Base-by-base conservation (phyloP, 1,140 invertebrate genomes). In the Danaus melanippus region DNA sequence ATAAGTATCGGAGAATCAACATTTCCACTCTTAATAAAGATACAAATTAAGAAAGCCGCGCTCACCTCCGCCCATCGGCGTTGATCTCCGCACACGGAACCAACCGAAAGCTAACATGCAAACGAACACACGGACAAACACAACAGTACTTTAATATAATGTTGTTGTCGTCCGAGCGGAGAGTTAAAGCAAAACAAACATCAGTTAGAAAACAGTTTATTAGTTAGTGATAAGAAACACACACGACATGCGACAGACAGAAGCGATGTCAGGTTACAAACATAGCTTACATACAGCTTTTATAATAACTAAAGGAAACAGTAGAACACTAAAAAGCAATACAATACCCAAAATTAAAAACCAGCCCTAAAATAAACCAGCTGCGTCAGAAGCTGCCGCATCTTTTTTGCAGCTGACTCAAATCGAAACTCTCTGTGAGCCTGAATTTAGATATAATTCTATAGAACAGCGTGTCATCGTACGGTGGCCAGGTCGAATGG, bases 391-490 rank as follows among this genome's bases (percentile, higher is more conserved):
- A 42, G 63, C 69, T 32, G 68, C 47, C 41, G 49, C 51, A 11
- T 67, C 66, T 32, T 7, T 32, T 32, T 32, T 32, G 21, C 11
- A 71, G 58, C 46, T 74, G 65, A 40, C 64, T 69, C 1, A 75
- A 62, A 76, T 87, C 82, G 45, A 87, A 85, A 63, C 86, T 87
- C 10, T 86, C 76, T 0, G 84, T 80, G 57, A 88, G 75, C 62
- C 80, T 81, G 54, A 89, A 87, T 41, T 80, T 75, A 0, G 82
- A 83, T 12, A 89, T 69, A 5, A 89, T 75, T 55, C 64, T 84
- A 56, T 84, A 89, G 11, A 88, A 80, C n/a, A 87, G 50, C 0
- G 87, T 84, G 11, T 87, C 77, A 56, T 89, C 88, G 50, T 82
- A 88, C 1, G 83, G 83, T 0, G 88, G 86, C 75, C 86, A 87